phyloP scores from a whole-genome alignment of 2,113 vertebrate species.

The Monarcha castaneiventris region DNA sequence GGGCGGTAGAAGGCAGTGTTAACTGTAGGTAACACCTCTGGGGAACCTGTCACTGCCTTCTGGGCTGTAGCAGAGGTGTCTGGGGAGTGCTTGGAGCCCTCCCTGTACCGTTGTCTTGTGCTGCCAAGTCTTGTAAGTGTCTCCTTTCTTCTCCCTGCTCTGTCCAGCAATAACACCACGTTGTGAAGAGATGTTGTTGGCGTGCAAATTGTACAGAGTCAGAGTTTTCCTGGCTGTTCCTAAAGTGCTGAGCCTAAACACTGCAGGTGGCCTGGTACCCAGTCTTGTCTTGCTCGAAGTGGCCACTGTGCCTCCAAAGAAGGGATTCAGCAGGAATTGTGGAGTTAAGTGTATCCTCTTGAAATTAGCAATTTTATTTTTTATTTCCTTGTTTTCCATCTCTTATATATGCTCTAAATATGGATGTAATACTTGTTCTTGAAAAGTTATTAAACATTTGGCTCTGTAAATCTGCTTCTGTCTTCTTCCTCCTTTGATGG shows the following conservation, averaged over 20 bases:
- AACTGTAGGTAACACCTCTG: not conserved
- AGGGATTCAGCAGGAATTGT: not conserved
- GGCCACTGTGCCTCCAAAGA: not conserved
- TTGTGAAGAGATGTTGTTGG: not conserved
- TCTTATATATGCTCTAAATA: constrained; percentile 61
- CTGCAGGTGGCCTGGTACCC: not conserved
- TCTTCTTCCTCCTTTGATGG: not conserved
- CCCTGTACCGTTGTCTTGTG: not conserved
- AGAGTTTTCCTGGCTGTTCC: constrained; percentile 1
- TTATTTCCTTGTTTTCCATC: constrained; percentile 47
- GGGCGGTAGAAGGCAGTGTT: not conserved
- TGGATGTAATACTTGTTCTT: constrained; percentile 51
- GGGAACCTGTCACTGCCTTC: not conserved
- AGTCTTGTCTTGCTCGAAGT: not conserved
- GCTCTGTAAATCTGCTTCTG: constrained; percentile 57
- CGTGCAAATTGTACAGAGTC: not conserved
- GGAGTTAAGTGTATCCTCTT: constrained; percentile 22
- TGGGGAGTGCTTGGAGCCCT: not conserved
- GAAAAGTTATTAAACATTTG: constrained; percentile 73
- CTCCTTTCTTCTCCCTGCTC: constrained; percentile 24
- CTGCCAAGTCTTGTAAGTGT: not conserved
- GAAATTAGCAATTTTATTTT: constrained; percentile 34
- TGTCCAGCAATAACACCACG: constrained; percentile 69
- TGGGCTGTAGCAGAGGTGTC: not conserved
- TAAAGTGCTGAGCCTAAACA: not conserved